Evolutionary conservation across 2,113 vertebrate genomes (phyloP), one percentile per base, ranked within the genome.

Genomic region (Strigops habroptila): DNA sequence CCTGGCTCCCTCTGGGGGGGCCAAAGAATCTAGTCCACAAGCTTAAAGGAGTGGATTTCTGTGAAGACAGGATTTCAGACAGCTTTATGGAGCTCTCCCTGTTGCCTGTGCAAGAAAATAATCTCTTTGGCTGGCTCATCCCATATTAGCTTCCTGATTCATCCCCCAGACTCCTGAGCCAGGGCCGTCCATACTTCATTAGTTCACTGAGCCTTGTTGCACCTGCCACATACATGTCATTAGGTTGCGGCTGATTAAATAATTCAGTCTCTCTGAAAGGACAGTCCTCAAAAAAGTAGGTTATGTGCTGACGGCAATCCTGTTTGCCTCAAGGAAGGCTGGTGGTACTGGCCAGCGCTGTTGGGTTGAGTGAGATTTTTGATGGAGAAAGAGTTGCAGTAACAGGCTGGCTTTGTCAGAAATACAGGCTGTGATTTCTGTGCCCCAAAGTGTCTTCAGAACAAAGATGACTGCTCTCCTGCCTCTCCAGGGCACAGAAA

Each of bases 81-180:
- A 84, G 93, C 90, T 95, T 96, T 95, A 55, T 86, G 62, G 62
- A 71, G 35, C 65, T 86, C 57, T 94, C 51, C 21, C 35, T 17
- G 14, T 69, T 91, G 90, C 73, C 46, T 6, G 11, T 55, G 49
- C 59, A 88, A 92, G 69, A 92, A 86, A 95, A 92, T 96, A 97
- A 97, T 95, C 95, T 92, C 92, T 91, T 91, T 73, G 91, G 69
- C 67, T 89, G 87, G 95, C 83, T 97, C 92, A 96, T 95, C 96
- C 86, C 44, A 59, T 82, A 94, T 96, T 92, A 96, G 88, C 83
- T 87, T 92, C 86, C 80, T 0, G 0, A 44, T 93, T 79, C 80
- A 93, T 94, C 86, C 52, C 64, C 80, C 44, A 74, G 90, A 70
- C 80, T 92, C 81, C 23, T 57, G 62, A 96, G 91, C 88, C 31